Percentiles rank a stretch among this genome's conserved stretches.
Conservation (phyloP, 23 tunicate species). For the Halocynthia roretzi region DNA sequence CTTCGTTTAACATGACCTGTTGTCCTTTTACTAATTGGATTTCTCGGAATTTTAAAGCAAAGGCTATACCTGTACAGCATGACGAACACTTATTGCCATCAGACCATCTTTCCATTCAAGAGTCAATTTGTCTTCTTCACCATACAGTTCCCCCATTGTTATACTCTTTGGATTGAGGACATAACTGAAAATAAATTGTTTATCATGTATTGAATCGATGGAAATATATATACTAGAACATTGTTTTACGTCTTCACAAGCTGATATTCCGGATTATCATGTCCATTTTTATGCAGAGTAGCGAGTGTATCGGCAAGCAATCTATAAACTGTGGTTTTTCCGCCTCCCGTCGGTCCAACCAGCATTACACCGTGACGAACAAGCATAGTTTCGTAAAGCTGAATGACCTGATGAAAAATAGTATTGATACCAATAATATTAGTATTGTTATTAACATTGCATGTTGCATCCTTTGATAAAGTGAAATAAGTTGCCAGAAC, state of each 20-base stretch:
- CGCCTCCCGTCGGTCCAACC: constrained; percentile 99
- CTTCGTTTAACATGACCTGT: too few species aligned
- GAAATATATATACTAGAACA: neutral
- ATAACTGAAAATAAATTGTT: constrained; percentile 26
- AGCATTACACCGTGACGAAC: constrained; percentile 99
- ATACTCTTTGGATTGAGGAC: constrained; percentile 98
- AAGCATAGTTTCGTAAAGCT: constrained; percentile 97
- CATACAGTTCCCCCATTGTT: constrained; percentile 98
- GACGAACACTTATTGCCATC: constrained; percentile 98
- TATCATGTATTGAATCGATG: neutral
- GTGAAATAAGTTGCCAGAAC: too few species aligned
- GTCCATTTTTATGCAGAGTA: constrained; percentile 57
- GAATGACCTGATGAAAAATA: constrained; percentile 75
- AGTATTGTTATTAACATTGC: too few species aligned
- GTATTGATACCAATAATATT: neutral
- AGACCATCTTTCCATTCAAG: constrained; percentile 99
- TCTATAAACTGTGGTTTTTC: constrained; percentile 81
- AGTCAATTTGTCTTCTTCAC: constrained; percentile 95
- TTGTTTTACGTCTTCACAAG: constrained; percentile 69
- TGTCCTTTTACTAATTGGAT: neutral
- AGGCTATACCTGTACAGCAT: constrained; percentile 82
- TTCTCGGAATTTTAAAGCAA: neutral
- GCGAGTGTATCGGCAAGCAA: constrained; percentile 74
- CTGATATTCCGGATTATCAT: constrained; percentile 75
- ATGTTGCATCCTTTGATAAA: too few species aligned